Base-by-base conservation (phyloP, 2,888 invertebrate genomes). In the Leucophora obtusa region DNA sequence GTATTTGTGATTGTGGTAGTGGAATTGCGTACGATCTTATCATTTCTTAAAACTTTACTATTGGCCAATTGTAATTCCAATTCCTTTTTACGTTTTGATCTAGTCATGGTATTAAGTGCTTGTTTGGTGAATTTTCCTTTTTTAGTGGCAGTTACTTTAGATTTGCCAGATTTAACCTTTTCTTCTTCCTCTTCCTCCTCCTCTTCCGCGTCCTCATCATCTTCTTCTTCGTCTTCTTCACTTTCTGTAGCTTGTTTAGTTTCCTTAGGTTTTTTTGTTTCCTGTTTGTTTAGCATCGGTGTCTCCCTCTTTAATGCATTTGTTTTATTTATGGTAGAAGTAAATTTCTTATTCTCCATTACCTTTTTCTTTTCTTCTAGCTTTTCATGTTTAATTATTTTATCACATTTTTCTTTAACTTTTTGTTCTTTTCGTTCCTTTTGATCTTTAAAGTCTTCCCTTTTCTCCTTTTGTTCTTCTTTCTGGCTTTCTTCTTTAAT, bases 101-200 rank as follows among this genome's bases (percentile, higher is more conserved):
- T 88, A 58, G 88, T 92, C 91, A 88, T 91, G 82, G 87, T 90
- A 85, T 88, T 90, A 79, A 87, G 83, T 1, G 86, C 84, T 18
- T 87, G 83, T 62, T 81, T 83, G 17, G n/a, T 24, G 53, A 74
- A 76, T 68, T 76, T 65, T 15, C 73, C 59, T 66, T 82, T 83
- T 54, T 62, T 68, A 7, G 72, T 58, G n/a, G 38, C 0, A 0
- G 50, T 54, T n/a, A 8, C 28, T 78, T 71, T 70, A 18, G 17
- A 28, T 28, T 28, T 28, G 6, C 28, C 28, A 3, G 28, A 28
- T 28, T 28, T 38, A 47, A 68, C 56, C 17, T 51, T 56, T 14
- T 68, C 50, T 35, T 76, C 18, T 3, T 14, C 28, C 18, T 54
- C 24, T 21, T 68, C 63, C 0, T 38, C 43, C 14, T 63, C 33